phyloP scores from a whole-genome alignment of 2,888 invertebrate genomes.

The Busseola fusca region DNA sequence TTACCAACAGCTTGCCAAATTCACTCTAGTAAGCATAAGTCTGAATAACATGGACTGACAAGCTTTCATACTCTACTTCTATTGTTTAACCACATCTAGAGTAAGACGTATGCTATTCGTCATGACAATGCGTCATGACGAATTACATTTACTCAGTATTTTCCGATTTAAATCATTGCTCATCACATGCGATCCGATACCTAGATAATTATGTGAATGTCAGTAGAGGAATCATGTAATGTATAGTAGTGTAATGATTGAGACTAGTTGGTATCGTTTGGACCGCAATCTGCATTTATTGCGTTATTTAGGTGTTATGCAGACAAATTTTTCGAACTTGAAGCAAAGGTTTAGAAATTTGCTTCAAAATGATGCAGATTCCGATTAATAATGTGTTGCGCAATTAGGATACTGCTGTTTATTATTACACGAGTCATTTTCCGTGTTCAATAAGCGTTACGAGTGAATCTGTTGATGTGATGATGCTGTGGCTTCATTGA shows the following conservation, averaged over 20 bases:
- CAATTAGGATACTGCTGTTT: constrained; percentile 18
- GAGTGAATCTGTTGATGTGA: constrained; percentile 8
- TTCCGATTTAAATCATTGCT: constrained; percentile 12
- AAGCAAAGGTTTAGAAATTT: no score
- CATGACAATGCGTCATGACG: constrained; percentile 15
- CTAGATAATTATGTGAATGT: constrained; percentile 12
- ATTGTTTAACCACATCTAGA: neutral
- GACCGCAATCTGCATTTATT: no score
- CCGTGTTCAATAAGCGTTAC: constrained; percentile 35
- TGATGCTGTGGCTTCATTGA: constrained; percentile 19
- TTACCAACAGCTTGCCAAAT: constrained; percentile 23
- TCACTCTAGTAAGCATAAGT: constrained; percentile 1
- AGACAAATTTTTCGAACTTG: no score
- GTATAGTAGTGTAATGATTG: no score
- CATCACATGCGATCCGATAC: constrained; percentile 26
- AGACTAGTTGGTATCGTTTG: no score
- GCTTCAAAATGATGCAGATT: no score
- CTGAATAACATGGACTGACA: neutral
- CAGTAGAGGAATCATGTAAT: neutral
- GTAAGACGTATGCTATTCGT: constrained; percentile 32
- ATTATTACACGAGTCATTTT: constrained; percentile 38
- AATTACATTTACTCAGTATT: constrained; percentile 20
- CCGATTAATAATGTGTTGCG: no score
- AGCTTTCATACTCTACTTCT: neutral
- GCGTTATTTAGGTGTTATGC: no score